Evolutionary conservation across 2,888 invertebrate species (phyloP), one percentile per base, ranked within the genome.

Genomic region (Cinara cedri): DNA sequence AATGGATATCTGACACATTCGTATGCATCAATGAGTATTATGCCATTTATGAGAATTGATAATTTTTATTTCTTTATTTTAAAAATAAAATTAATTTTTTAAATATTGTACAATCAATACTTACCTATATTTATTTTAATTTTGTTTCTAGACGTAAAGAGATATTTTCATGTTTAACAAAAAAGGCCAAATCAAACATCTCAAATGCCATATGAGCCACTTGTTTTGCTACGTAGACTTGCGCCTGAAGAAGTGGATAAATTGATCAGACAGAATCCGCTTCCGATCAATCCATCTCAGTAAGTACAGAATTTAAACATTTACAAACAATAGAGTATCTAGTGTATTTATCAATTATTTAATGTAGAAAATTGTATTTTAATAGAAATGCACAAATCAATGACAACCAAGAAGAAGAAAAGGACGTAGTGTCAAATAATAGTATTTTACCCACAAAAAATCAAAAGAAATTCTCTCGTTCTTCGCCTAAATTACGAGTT

Each of bases 141-240:
- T 51, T 21, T 62, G 19, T 62, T 65, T 62, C 4, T 49, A 75
- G 74, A 10, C 16, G 3, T 13, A 55, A 55, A 16, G 24, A 54
- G 54, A 74, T 51, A 46, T 21, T n/a, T 62, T 51, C 62, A 54
- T 75, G 63, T 65, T 75, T 54, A 54, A 75, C 16, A 16, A 0
- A 1, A 42, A 54, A 2, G 8, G 19, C 13, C 6, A 44, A 21
- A 65, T 44, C 21, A 54, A 75, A 44, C 63, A 65, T 75, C n/a
- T 44, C 74, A 54, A 75, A 75, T 75, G 74, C 63, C 62, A 54
- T 75, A 54, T 54, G 63, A 78, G 60, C 78, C 78, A 14, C 26
- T 70, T 10, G 60, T 78, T 57, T 49, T 78, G n/a, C 26, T 78
- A 46, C 78, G 34, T 14, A 68, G 51, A 51, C 78, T 70, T 57